Evolutionary conservation across 2,888 invertebrate species (phyloP).

Genomic region (Limnephilus rhombicus): DNA sequence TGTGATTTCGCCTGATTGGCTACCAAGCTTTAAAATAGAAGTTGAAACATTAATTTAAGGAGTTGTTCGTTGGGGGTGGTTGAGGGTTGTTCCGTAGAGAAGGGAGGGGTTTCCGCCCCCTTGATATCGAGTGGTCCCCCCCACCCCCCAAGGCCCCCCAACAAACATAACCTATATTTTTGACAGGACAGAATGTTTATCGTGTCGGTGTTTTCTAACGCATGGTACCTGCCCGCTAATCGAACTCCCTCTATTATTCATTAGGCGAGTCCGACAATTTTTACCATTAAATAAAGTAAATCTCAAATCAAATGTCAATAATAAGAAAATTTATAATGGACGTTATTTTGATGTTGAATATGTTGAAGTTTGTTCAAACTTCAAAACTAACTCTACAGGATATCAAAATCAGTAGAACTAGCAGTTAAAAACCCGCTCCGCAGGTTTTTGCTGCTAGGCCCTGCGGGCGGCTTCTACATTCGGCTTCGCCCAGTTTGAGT

Average conservation of each 20-base stretch:
- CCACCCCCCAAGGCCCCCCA: conserved; percentile 40
- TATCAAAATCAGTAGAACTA: neutral
- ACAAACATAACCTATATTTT: conserved; percentile 66
- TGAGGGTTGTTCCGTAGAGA: conserved; percentile 44
- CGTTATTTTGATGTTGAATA: too few species aligned
- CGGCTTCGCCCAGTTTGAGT: too few species aligned
- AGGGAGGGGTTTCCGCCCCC: conserved; percentile 52
- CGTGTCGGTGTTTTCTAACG: conserved; percentile 50
- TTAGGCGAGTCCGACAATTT: neutral
- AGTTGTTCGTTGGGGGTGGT: conserved; percentile 44
- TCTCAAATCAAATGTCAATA: neutral
- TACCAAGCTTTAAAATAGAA: conserved; percentile 64
- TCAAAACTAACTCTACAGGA: neutral
- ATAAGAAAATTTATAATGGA: neutral
- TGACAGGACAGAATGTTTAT: conserved; percentile 65
- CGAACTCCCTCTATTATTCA: conserved; percentile 59
- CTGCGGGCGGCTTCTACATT: too few species aligned
- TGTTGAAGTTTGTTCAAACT: too few species aligned
- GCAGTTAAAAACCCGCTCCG: too few species aligned
- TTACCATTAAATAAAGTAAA: neutral
- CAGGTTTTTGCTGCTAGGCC: too few species aligned
- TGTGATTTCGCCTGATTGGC: neutral
- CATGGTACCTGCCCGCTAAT: conserved; percentile 43
- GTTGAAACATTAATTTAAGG: conserved; percentile 65
- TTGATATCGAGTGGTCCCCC: conserved; percentile 48